Base-by-base conservation (phyloP, 2,888 invertebrate genomes). In the Lacanobia wlatinum region DNA sequence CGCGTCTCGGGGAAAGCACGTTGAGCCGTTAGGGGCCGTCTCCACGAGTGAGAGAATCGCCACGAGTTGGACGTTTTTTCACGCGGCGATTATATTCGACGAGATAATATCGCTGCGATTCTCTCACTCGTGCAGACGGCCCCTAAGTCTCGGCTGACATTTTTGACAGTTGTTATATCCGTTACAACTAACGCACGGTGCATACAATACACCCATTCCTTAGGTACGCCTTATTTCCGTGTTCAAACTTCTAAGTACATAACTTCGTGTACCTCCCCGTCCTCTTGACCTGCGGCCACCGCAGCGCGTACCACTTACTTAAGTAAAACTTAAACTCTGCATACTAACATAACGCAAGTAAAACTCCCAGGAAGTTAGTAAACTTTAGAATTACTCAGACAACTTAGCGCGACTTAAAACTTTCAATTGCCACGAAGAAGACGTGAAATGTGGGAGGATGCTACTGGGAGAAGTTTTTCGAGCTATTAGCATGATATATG, bases 321-420 rank as follows among this genome's bases (percentile, higher is more conserved):
- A 59, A 52, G 70, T 59, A 43, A 66, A 77, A 80, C 76, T 60
- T 28, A 46, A 59, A 52, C 52, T 59, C 14, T 46, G 70, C 68
- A 67, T 52, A 56, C 64, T 40, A 52, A 76, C 78, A 76, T 72
- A 73, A 62, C 56, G 38, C 18, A 69, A 61, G 69, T 52, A 70
- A 69, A 78, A 78, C 67, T 82, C 58, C 64, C 21, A 21, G 23
- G 14, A 72, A 82, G 67, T 69, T 69, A 61, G 34, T 16, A 18
- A 73, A 84, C 75, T 84, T 73, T 16, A 64, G 63, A 81, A 76
- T 80, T 84, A 80, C 73, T 73, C 53, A 59, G 67, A 63, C 71
- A 84, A 84, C 73, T 84, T 76, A 56, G 52, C 34, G 34, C 59
- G 78, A 84, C 86, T 86, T 84, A 63, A 84, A 71, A 78, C 69